Percentiles rank a stretch among this genome's conserved stretches.
Evolutionary conservation across 1,140 invertebrate genomes (phyloP).

Genomic region (Gryon sp.): DNA sequence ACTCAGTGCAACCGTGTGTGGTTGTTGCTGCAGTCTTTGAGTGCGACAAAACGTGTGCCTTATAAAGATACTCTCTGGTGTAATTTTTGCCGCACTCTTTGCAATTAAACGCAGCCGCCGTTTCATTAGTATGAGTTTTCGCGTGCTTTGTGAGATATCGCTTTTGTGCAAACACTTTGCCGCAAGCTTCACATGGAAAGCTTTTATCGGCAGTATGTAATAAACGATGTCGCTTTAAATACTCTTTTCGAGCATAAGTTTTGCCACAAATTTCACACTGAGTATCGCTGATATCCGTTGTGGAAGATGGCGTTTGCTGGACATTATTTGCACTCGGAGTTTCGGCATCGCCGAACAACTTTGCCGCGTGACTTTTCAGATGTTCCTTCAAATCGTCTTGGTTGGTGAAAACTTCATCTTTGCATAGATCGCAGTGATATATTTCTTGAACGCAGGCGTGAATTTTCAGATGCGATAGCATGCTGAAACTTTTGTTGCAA

Average conservation of each 20-base stretch:
- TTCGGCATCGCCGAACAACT: not conserved
- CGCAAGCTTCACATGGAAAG: not conserved
- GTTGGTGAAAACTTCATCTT: not conserved
- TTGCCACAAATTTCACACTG: conserved; percentile 9
- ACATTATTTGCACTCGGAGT: not conserved
- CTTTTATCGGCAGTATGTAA: not conserved
- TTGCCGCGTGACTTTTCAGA: not conserved
- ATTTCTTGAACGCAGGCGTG: not conserved
- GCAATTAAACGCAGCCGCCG: not conserved
- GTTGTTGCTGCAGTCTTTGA: not conserved
- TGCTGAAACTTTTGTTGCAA: not conserved
- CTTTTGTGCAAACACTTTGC: not conserved
- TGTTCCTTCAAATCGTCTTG: not conserved
- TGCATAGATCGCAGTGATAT: not conserved
- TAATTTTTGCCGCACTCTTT: not conserved
- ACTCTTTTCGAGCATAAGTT: not conserved
- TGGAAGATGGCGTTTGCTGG: not conserved
- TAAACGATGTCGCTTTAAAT: not conserved
- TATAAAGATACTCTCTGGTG: not conserved
- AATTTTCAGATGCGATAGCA: not conserved
- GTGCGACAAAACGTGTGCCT: not conserved
- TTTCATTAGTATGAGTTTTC: conserved; percentile 1
- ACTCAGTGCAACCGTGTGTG: not conserved
- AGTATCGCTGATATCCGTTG: not conserved
- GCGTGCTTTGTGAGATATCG: not conserved